Percentiles rank a stretch among this genome's conserved stretches.
phyloP scores from a whole-genome alignment of 2,888 invertebrate species.

The Synergus umbraculus region DNA sequence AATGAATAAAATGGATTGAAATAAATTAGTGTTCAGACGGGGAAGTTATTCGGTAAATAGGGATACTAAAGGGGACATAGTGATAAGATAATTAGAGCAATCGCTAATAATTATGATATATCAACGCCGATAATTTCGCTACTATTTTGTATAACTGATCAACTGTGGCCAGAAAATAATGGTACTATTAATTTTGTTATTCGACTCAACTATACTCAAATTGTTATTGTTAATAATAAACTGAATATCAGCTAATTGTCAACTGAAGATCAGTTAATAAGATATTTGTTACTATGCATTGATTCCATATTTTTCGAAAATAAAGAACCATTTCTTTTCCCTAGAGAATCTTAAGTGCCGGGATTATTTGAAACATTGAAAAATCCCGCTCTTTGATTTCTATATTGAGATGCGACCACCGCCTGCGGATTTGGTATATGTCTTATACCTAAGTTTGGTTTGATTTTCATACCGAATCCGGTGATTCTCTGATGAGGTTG shows the following conservation, averaged over 20 bases:
- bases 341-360: conserved; percentile 57
- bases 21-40: neutral
- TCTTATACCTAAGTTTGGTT: conserved; percentile 75
- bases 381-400: conserved; percentile 67
- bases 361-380: conserved; percentile 64
- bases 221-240: neutral
- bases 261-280: neutral
- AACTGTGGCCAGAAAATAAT: neutral
- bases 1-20: conserved; percentile 22
- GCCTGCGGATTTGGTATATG: conserved; percentile 77
- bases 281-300: neutral
- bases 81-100: neutral
- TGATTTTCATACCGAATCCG: conserved; percentile 71
- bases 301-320: neutral
- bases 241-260: neutral
- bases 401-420: conserved; percentile 73
- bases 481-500: conserved; percentile 71
- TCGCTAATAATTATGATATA: neutral
- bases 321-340: neutral
- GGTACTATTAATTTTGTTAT: neutral
- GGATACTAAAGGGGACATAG: neutral
- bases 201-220: neutral
- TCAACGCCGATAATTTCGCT: too few relatives aligned
- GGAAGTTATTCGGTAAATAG: neutral
- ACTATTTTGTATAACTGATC: neutral